Percentiles rank a stretch among this genome's conserved stretches.
Evolutionary conservation across 2,888 invertebrate genomes (phyloP).

Genomic region (Geotrupes spiniger): DNA sequence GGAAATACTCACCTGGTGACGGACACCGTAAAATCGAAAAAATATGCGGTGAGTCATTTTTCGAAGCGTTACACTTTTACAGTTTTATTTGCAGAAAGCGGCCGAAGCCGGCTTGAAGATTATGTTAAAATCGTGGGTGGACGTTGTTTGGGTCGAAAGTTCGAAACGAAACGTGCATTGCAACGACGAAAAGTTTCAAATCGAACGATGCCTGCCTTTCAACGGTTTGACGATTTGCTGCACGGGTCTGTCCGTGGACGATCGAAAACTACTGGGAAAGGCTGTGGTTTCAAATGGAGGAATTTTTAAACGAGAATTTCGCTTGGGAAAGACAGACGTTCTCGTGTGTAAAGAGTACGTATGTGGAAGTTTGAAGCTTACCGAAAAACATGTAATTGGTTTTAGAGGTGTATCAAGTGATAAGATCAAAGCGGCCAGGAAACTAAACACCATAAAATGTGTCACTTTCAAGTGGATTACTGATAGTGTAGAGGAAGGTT

Average conservation of each 20-base stretch:
- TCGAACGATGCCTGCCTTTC: conserved; percentile 67
- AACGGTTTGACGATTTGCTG: conserved; percentile 74
- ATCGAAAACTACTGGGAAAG: conserved; percentile 65
- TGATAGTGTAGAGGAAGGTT: conserved; percentile 72
- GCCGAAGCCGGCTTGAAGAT: conserved; percentile 65
- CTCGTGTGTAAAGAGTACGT: conserved; percentile 58
- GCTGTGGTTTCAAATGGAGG: conserved; percentile 74
- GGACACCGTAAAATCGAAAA: conserved; percentile 70
- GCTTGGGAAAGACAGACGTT: conserved; percentile 56
- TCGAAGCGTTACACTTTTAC: neutral
- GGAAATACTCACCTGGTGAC: conserved; percentile 81
- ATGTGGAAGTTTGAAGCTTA: neutral
- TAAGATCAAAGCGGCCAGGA: conserved; percentile 65
- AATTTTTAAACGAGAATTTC: conserved; percentile 48
- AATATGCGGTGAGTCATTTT: conserved; percentile 65
- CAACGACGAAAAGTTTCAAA: conserved; percentile 61
- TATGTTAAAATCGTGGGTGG: conserved; percentile 77
- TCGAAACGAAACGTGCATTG: conserved; percentile 61
- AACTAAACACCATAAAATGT: conserved; percentile 57
- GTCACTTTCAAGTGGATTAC: conserved; percentile 76
- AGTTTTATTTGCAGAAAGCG: conserved; percentile 59
- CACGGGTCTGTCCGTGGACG: conserved; percentile 61
- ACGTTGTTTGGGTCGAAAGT: conserved; percentile 75
- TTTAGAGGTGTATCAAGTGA: conserved; percentile 66
- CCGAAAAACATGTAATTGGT: conserved; percentile 23